Conservation (phyloP, 2,888 invertebrate genomes). For the Rotaria macrura region DNA sequence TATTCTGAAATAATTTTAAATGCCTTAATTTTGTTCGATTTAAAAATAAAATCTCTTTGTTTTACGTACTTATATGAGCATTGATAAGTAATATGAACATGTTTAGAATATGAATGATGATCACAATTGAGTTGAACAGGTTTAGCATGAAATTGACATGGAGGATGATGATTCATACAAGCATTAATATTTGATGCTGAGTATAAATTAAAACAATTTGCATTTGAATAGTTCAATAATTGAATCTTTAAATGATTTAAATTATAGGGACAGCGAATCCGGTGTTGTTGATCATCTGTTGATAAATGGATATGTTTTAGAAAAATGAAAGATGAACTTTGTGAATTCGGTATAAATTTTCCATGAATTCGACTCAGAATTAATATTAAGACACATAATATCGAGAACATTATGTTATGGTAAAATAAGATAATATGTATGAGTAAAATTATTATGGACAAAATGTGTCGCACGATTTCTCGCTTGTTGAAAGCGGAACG, state of each 20-base stretch:
- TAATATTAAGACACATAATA: not conserved
- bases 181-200: not conserved
- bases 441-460: not conserved
- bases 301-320: not conserved
- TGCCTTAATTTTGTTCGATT: too few relatives aligned
- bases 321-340: not conserved
- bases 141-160: not conserved
- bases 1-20: not conserved
- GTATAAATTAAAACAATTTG: not conserved
- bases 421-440: not conserved
- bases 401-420: not conserved
- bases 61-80: not conserved
- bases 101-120: not conserved
- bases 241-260: not conserved
- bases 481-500: not conserved
- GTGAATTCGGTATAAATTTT: not conserved
- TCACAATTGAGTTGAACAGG: not conserved
- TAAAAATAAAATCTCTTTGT: not conserved
- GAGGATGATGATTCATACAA: not conserved
- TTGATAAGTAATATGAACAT: conserved; percentile 1
- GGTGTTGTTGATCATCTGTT: not conserved
- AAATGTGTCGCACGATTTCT: not conserved
- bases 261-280: not conserved
- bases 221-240: not conserved
- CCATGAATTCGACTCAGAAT: not conserved